phyloP scores from a whole-genome alignment of 1,140 invertebrate genomes.

The Drosophila ironensis region DNA sequence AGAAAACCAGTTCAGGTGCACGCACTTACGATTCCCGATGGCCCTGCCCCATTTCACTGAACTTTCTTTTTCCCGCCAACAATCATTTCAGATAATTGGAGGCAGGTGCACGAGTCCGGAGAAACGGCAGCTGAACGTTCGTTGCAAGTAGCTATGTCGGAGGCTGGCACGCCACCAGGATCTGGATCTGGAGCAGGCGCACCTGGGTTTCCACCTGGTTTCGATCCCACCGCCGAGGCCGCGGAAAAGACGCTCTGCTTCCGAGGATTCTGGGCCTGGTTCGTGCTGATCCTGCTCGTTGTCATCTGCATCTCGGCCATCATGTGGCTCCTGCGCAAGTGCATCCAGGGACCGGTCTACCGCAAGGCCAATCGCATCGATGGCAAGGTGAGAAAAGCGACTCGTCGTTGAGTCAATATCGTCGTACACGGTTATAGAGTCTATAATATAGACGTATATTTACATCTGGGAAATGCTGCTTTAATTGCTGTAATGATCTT shows the following conservation, averaged over 20 bases:
- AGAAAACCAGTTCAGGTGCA: too few species aligned
- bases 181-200: background rate
- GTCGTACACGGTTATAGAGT: too few species aligned
- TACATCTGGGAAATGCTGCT: too few species aligned
- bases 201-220: constrained; percentile 28
- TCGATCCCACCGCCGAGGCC: constrained; percentile 54
- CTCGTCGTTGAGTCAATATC: too few species aligned
- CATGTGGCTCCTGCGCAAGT: constrained; percentile 71
- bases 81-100: background rate
- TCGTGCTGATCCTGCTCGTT: constrained; percentile 52
- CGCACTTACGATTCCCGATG: too few species aligned
- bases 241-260: constrained; percentile 70
- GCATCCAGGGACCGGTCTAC: constrained; percentile 67
- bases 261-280: constrained; percentile 73
- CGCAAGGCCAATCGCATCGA: constrained; percentile 74
- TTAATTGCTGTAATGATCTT: too few species aligned
- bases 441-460: too few species aligned
- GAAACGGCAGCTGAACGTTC: background rate
- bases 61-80: too few species aligned
- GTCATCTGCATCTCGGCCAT: constrained; percentile 19
- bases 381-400: constrained; percentile 61
- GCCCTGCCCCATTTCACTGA: too few species aligned
- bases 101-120: background rate
- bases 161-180: constrained; percentile 57
- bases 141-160: constrained; percentile 53